phyloP scores from a whole-genome alignment of 2,113 vertebrate genomes.

The Columbina picui region DNA sequence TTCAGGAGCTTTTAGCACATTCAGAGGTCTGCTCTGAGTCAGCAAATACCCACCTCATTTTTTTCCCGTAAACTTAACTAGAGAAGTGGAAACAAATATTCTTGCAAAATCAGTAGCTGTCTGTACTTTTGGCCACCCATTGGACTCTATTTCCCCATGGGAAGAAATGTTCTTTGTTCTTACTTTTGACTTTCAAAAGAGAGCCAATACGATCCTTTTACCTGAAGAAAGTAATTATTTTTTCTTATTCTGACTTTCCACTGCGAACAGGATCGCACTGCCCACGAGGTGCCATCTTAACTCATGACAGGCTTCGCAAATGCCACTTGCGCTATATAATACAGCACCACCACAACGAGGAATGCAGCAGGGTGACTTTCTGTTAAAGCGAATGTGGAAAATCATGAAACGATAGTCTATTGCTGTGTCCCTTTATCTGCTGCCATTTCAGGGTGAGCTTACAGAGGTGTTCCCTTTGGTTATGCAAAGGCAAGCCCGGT shows the following conservation, averaged over 20 bases:
- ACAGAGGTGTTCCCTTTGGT: background rate
- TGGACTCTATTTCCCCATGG: background rate
- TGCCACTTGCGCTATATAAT: background rate
- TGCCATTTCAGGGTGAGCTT: background rate
- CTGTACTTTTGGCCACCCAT: background rate
- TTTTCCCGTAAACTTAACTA: background rate
- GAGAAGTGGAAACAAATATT: background rate
- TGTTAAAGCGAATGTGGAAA: slow-evolving; percentile 30
- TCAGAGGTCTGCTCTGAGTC: background rate
- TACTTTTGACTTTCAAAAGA: background rate
- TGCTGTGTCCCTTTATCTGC: background rate
- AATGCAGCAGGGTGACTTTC: slow-evolving; percentile 63
- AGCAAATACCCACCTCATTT: background rate
- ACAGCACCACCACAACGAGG: slow-evolving; percentile 46
- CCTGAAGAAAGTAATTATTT: background rate
- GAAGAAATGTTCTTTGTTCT: background rate
- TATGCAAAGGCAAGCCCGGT: background rate
- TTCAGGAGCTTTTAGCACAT: background rate
- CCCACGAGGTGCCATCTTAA: background rate
- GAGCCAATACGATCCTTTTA: background rate
- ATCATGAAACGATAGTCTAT: background rate
- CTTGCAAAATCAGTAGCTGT: background rate
- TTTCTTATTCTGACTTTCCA: background rate
- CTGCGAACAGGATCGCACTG: background rate
- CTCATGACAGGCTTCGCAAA: background rate